phyloP scores from a whole-genome alignment of 2,113 vertebrate genomes.

The Laticauda colubrina region DNA sequence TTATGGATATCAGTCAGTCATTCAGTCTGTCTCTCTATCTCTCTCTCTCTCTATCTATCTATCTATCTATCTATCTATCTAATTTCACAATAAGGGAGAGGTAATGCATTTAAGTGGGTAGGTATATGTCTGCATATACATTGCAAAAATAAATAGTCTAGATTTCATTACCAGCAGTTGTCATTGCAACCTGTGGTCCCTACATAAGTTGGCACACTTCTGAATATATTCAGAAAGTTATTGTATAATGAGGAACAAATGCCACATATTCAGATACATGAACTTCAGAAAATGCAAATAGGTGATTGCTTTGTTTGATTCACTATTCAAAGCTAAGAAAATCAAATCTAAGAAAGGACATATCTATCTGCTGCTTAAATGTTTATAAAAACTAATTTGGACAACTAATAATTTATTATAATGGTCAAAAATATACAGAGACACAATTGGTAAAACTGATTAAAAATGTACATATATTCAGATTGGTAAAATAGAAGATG shows the following conservation, averaged over 20 bases:
- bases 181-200: conserved; percentile 50
- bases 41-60: neutral
- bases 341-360: conserved; percentile 30
- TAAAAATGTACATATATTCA: neutral
- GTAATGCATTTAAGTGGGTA: neutral
- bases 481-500: neutral
- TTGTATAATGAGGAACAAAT: conserved; percentile 47
- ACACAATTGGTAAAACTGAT: neutral
- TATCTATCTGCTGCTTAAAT: conserved; percentile 28
- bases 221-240: conserved; percentile 60
- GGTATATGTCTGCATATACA: neutral
- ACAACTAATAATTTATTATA: neutral
- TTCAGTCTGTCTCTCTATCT: neutral
- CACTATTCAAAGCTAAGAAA: conserved; percentile 47
- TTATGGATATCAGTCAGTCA: neutral
- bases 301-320: conserved; percentile 30
- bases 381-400: neutral
- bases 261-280: neutral
- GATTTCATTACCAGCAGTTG: conserved; percentile 36
- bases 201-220: conserved; percentile 55
- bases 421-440: neutral
- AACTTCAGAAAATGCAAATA: conserved; percentile 10
- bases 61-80: too few relatives aligned
- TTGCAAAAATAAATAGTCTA: conserved; percentile 11
- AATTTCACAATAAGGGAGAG: neutral